Base-by-base conservation (phyloP, 2,888 invertebrate genomes). In the Sarcophaga caerulescens region DNA sequence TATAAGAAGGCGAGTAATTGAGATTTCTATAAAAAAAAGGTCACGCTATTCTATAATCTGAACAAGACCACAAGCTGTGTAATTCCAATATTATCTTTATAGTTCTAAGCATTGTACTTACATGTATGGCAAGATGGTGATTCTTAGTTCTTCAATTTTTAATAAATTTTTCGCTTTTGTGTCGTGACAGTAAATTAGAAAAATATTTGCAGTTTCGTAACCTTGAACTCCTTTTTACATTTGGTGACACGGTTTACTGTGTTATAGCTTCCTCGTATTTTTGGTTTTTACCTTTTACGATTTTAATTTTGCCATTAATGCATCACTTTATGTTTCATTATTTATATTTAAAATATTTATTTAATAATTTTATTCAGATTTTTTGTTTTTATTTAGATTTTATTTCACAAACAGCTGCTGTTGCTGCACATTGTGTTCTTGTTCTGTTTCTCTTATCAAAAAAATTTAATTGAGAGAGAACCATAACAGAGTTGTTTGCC, bases 171-270 rank as follows among this genome's bases (percentile, higher is more conserved):
- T 79, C 21, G 59, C 17, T 17, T 62, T 57, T 52, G 44, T 68
- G 1, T 21, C 47, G 62, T 19, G 19, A 23, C 44, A 35, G 35
- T 52, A 4, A 65, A 23, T 69, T 59, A 35, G 35, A 35, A 35
- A 35, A 35, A 35, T 47, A 14, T 52, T 52, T 52, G 12, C 35
- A 60, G 81, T 85, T 88, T 88, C 80, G 83, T 87, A 86, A 87
- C 83, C 86, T 85, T 85, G 85, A 85, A 70, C 79, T 85, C 14
- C 45, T 76, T 45, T 78, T 84, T 65, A 70, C 25, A 19, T 60
- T 80, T 77, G 23, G 73, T 10, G 14, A 35, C 52, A 47, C 14
- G 23, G 17, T 19, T 59, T 70, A 45, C n/a, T 45, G 25, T n/a
- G 11, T 65, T 59, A 47, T 59, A 0, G 17, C 14, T 57, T 17